Base-by-base conservation (phyloP, 2,113 vertebrate genomes). In the Carassius auratus region DNA sequence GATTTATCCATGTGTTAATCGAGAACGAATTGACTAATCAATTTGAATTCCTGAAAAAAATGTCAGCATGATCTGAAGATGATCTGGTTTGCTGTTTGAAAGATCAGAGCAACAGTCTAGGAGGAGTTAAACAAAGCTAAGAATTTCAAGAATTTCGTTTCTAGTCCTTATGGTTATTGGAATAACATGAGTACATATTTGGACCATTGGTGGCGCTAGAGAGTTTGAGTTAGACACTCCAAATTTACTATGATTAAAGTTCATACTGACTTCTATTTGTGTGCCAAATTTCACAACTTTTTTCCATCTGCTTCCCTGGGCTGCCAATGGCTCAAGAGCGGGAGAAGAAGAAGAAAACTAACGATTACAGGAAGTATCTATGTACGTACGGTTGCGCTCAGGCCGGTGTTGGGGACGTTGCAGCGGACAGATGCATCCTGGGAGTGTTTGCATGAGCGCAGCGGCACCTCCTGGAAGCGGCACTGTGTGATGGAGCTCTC, bases 351-450 rank as follows among this genome's bases (percentile, higher is more conserved):
- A 42, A 42, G 38, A 42, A 42, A 42, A 42, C 38, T 42, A 38
- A 42, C 5, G 5, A 42, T 55, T 55, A 55, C 14, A 55, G 52
- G 15, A 52, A 15, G 52, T 21, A 6, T 57, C 6, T 57, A 5
- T 42, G 55, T 6, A 59, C 57, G 57, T 61, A 98, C 98, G 91
- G 96, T 96, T n/a, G 90, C 86, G 85, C 93, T 91, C 81, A 96
- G 92, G 84, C 95, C 96, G 81, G 91, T 96, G 80, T 92, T 84
- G n/a, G 98, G 98, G n/a, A 96, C 38, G 3, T 98, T 95, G 91
- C 98, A 99, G 81, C 95, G 97, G 5, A 99, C 96, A 0, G 96
- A 96, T 0, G 95, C 98, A 0, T 99, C 98, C 0, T 96, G 94
- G 17, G 86, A 94, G 0, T 99, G 98, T 62, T 33, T 96, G 89